phyloP scores from a whole-genome alignment of 2,888 invertebrate genomes.

The Crossocerus cetratus region DNA sequence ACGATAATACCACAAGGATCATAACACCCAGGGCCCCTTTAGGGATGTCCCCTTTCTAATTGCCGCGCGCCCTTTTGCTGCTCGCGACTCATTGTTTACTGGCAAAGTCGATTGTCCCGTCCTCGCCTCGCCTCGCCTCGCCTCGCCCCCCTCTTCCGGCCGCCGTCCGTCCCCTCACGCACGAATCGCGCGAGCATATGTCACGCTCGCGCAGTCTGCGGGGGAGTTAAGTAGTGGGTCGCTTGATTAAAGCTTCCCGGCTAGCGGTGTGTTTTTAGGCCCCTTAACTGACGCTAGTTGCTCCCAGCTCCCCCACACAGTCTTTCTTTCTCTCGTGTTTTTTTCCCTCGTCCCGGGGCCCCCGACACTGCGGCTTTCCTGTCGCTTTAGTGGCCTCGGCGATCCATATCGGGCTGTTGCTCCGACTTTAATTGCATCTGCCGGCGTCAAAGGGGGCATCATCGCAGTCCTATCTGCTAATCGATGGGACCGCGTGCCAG shows the following conservation, averaged over 20 bases:
- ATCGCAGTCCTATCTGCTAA: neutral
- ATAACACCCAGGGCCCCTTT: constrained; percentile 24
- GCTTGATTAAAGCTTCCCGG: constrained; percentile 40
- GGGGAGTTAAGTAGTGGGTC: constrained; percentile 29
- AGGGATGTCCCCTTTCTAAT: constrained; percentile 36
- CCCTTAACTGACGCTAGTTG: constrained; percentile 4
- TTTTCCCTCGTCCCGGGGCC: neutral
- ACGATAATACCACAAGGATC: constrained; percentile 11
- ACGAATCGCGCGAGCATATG: constrained; percentile 19
- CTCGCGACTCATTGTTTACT: constrained; percentile 54
- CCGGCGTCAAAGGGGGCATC: neutral
- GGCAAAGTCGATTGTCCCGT: constrained; percentile 4
- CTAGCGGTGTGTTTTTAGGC: neutral
- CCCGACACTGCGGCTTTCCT: neutral
- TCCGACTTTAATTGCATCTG: neutral
- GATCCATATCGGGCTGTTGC: neutral
- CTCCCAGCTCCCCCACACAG: neutral
- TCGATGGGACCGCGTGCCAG: neutral
- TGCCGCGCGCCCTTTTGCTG: constrained; percentile 46
- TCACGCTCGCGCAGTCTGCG: constrained; percentile 27
- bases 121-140: constrained; percentile 14
- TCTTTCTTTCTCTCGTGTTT: neutral
- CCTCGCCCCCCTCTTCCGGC: constrained; percentile 20
- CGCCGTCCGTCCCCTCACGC: constrained; percentile 29
- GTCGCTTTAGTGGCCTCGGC: neutral